phyloP scores from a whole-genome alignment of 2,888 invertebrate species.

The Cremastobaeus sp. region DNA sequence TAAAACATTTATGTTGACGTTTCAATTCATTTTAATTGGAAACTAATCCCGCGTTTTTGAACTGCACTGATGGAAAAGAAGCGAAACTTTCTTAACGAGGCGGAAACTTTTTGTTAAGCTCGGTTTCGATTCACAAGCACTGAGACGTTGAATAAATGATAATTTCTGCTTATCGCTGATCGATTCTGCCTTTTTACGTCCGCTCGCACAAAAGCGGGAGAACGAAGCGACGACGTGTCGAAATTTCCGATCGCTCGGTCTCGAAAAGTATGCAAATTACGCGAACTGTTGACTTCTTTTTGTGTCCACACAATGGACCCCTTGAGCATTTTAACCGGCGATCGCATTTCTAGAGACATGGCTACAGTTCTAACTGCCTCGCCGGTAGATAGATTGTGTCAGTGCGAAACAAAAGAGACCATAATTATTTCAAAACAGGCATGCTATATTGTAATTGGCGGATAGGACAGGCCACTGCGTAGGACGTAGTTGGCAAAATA shows the following conservation, averaged over 20 bases:
- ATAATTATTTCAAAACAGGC: slow-evolving; percentile 51
- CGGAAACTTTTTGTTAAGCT: no score
- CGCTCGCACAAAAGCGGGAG: slow-evolving; percentile 34
- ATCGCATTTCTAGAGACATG: slow-evolving; percentile 55
- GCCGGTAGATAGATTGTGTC: slow-evolving; percentile 58
- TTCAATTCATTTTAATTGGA: no score
- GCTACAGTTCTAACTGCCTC: slow-evolving; percentile 21
- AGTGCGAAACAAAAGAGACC: slow-evolving; percentile 53
- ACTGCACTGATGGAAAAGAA: no score
- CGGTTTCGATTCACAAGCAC: no score
- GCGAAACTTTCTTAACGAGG: no score
- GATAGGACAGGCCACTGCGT: slow-evolving; percentile 25
- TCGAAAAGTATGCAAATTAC: slow-evolving; percentile 56
- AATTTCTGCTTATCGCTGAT: slow-evolving; percentile 35
- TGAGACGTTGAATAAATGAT: slow-evolving; percentile 25
- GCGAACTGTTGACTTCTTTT: slow-evolving; percentile 41
- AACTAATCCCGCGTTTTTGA: no score
- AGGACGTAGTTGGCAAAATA: slow-evolving; percentile 32
- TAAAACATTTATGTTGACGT: neutral
- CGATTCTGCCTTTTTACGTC: slow-evolving; percentile 34
- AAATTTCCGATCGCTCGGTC: slow-evolving; percentile 49
- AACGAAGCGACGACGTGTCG: slow-evolving; percentile 55
- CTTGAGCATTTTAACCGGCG: slow-evolving; percentile 52
- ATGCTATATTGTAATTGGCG: slow-evolving; percentile 57
- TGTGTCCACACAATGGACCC: slow-evolving; percentile 38